Evolutionary conservation across 1,140 invertebrate genomes (phyloP).

Genomic region (Meloidogyne hapla): DNA sequence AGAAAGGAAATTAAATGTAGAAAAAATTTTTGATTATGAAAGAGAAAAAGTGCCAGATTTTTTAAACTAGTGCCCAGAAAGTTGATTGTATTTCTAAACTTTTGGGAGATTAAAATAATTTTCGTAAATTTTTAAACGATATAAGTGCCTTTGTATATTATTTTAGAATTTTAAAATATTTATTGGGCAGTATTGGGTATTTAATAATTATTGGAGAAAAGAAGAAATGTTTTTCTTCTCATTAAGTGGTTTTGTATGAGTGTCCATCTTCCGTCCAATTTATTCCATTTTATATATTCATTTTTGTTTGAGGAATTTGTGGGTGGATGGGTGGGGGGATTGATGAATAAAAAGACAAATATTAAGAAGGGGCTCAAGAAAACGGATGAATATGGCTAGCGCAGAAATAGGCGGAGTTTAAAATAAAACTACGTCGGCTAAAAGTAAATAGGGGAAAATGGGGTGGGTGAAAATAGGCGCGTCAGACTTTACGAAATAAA

Average conservation of each 20-base stretch:
- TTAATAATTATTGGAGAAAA: background rate
- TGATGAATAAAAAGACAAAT: slow-evolving; percentile 1
- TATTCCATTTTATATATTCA: slow-evolving; percentile 1
- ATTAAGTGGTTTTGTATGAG: background rate
- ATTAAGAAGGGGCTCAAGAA: background rate
- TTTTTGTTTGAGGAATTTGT: background rate
- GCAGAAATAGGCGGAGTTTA: background rate
- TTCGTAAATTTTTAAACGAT: too few relatives aligned
- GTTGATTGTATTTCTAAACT: too few relatives aligned
- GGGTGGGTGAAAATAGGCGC: background rate
- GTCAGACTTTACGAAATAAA: background rate
- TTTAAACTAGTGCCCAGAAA: too few relatives aligned
- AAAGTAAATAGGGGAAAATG: background rate
- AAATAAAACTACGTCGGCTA: background rate
- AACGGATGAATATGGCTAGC: background rate
- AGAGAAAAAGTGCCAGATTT: background rate
- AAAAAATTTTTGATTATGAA: background rate
- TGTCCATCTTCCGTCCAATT: background rate
- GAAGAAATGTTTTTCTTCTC: background rate
- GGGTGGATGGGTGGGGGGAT: background rate
- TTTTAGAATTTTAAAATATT: too few relatives aligned
- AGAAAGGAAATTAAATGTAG: background rate
- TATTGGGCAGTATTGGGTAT: background rate
- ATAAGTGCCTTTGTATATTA: too few relatives aligned
- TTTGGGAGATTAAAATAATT: too few relatives aligned